These are phyloP conservation scores for Erebia aethiops DNA, from an alignment of 2,888 invertebrate genomes.

Conservation along the genomic window DNA sequence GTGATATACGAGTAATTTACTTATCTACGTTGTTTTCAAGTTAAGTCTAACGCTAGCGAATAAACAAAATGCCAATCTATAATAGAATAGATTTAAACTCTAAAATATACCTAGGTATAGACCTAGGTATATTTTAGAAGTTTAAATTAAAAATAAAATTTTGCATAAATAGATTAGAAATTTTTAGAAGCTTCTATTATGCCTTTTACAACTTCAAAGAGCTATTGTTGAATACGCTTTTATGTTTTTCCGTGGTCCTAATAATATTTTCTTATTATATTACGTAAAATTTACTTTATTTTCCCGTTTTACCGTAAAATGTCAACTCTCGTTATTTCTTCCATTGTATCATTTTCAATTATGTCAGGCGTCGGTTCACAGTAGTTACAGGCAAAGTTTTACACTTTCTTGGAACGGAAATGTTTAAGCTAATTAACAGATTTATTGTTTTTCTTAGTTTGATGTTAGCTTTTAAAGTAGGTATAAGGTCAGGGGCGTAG, in stretches of 20 bases:
- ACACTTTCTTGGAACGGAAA: conserved; percentile 11
- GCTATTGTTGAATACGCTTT: neutral
- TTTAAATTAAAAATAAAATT: neutral
- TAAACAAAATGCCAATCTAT: no score
- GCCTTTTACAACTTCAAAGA: neutral
- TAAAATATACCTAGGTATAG: no score
- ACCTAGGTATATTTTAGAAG: neutral
- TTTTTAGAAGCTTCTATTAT: no score
- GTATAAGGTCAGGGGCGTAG: no score
- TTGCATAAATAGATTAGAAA: no score
- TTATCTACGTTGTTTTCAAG: neutral
- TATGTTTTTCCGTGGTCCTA: no score
- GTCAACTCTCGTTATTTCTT: neutral
- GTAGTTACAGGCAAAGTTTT: conserved; percentile 5
- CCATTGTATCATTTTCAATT: conserved; percentile 13
- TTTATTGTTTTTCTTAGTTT: neutral
- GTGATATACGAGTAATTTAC: neutral
- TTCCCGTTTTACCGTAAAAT: neutral
- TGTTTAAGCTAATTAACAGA: conserved; percentile 6
- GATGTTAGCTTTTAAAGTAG: neutral
- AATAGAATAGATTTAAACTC: no score
- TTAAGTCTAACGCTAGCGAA: neutral
- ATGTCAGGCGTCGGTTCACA: conserved; percentile 5
- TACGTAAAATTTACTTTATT: neutral
- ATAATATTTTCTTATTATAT: no score